Base-by-base conservation (phyloP, 2,888 invertebrate species). In the Acanthoscelides obtectus region DNA sequence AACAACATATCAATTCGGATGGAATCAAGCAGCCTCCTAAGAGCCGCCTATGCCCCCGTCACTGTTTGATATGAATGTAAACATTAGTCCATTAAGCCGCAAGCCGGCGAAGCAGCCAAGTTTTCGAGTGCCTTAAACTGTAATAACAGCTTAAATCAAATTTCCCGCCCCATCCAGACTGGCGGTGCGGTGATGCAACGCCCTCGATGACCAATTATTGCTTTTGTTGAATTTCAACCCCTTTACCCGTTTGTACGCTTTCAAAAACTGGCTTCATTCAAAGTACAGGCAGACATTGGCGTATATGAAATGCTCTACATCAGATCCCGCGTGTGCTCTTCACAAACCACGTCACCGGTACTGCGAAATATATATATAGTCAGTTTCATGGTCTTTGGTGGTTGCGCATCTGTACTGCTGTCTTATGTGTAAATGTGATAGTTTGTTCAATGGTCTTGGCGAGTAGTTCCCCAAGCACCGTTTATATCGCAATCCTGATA, bases 1-100 rank as follows among this genome's bases (percentile, higher is more conserved):
- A n/a, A n/a, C n/a, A n/a, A n/a, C n/a, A n/a, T n/a, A n/a, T n/a
- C n/a, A n/a, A n/a, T n/a, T n/a, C n/a, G n/a, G n/a, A n/a, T 25
- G 25, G 25, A 5, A 25, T 25, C 25, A 25, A 25, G 6, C 25
- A 25, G 25, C 5, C 12, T 45, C 1, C 5, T 12, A 1, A 12
- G 45, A 1, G 45, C 45, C 45, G 45, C 45, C 45, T 45, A 45
- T 45, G 45, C 1, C 45, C 1, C 75, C 17, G 45, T 79, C 80
- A 79, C 79, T 76, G 78, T 79, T 80, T 79, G 81, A 81, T 81
- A 81, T 80, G 80, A 82, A 80, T 79, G 81, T 79, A 82, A 82
- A 82, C 81, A 81, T 76, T 79, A 78, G 76, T 80, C 80, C 80
- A 81, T 81, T 81, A 80, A 79, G 80, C 77, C 75, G 72, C 72